phyloP scores from a whole-genome alignment of 2,113 vertebrate genomes.

The Bos indicus region DNA sequence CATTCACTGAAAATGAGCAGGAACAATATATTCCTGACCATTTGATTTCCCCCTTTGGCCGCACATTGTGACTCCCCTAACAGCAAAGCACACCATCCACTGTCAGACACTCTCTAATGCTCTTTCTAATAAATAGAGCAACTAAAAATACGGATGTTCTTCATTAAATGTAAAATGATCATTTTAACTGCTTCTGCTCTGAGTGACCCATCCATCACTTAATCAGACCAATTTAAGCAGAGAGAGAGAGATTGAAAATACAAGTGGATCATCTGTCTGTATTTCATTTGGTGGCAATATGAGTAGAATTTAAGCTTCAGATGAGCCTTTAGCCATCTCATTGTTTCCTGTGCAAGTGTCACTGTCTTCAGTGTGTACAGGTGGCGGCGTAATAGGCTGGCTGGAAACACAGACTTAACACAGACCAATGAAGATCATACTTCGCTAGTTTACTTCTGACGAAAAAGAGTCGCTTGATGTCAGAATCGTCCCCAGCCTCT shows the following conservation, averaged over 20 bases:
- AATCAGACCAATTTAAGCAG: conserved; percentile 3
- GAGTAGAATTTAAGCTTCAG: background rate
- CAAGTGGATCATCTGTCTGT: background rate
- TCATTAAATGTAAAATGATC: conserved; percentile 62
- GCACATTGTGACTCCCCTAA: background rate
- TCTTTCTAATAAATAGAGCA: conserved; percentile 20
- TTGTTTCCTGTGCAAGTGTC: background rate
- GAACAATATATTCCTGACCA: background rate
- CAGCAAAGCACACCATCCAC: background rate
- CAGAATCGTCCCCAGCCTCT: background rate
- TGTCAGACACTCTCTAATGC: background rate
- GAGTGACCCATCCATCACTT: background rate
- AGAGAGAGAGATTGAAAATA: background rate
- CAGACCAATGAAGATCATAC: background rate
- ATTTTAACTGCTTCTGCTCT: conserved; percentile 34
- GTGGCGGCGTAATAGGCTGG: background rate
- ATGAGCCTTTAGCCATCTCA: background rate
- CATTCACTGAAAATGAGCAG: conserved; percentile 4
- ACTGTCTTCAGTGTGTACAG: background rate
- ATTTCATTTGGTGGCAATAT: background rate
- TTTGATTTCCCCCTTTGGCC: background rate
- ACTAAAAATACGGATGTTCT: conserved; percentile 28
- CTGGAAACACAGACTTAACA: background rate
- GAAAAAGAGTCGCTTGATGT: background rate
- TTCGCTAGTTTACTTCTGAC: background rate